These are phyloP conservation scores for Collichthys lucidus DNA, from an alignment of 2,113 vertebrate genomes.

Conservation along the genomic window DNA sequence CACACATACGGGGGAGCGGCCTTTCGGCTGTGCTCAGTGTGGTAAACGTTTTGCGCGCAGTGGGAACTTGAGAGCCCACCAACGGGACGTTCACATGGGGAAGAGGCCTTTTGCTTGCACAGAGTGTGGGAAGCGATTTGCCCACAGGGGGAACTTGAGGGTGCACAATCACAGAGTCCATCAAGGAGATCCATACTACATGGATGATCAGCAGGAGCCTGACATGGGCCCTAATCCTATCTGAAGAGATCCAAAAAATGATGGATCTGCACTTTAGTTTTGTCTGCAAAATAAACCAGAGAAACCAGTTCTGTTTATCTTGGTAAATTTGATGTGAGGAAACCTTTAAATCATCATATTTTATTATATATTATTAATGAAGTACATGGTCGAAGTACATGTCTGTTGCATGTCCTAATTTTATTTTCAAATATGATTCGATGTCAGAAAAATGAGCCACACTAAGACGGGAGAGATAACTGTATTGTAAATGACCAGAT, in stretches of 20 bases:
- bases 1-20: constrained; percentile 80
- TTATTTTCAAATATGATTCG: neutral
- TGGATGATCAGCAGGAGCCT: constrained; percentile 73
- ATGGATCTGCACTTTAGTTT: constrained; percentile 30
- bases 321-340: neutral
- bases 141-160: constrained; percentile 79
- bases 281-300: neutral
- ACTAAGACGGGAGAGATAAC: neutral
- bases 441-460: constrained; percentile 1
- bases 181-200: constrained; percentile 76
- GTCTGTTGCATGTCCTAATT: neutral
- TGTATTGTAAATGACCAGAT: constrained; percentile 36
- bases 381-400: neutral
- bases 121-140: constrained; percentile 80
- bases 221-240: constrained; percentile 63
- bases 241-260: constrained; percentile 13
- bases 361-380: neutral
- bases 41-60: constrained; percentile 81
- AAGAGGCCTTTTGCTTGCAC: constrained; percentile 80
- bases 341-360: neutral
- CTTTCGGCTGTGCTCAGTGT: constrained; percentile 78
- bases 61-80: constrained; percentile 80
- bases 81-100: constrained; percentile 81
- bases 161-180: constrained; percentile 81
- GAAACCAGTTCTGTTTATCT: neutral